These are phyloP conservation scores for Troglohyphantes excavatus DNA, from an alignment of 2,888 invertebrate genomes.

Conservation along the genomic window DNA sequence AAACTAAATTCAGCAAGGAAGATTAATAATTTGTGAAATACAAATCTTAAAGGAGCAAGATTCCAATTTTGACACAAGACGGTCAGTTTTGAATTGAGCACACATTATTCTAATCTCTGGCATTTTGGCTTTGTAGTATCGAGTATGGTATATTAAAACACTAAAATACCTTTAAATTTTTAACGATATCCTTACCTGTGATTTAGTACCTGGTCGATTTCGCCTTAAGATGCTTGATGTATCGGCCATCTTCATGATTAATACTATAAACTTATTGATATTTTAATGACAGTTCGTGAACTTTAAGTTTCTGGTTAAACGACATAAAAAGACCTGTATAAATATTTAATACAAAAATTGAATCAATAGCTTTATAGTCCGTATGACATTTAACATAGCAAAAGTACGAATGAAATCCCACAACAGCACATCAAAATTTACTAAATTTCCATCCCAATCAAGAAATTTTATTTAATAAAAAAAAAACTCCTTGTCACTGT, in stretches of 20 bases:
- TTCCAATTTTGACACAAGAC: neutral
- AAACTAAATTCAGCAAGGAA: too few relatives aligned
- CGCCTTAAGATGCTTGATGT: conserved; percentile 82
- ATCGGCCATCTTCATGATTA: conserved; percentile 80
- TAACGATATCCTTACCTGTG: conserved; percentile 86
- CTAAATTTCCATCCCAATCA: conserved; percentile 33
- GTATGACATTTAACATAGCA: conserved; percentile 13
- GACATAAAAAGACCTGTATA: neutral
- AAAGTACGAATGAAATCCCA: neutral
- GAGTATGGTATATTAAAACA: neutral
- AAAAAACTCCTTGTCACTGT: neutral
- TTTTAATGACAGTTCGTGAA: neutral
- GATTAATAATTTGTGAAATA: too few relatives aligned
- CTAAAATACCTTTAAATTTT: neutral
- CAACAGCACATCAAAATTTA: neutral
- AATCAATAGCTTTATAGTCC: neutral
- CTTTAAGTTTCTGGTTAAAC: conserved; percentile 5
- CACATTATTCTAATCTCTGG: neutral
- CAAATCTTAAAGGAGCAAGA: neutral
- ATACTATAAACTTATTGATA: conserved; percentile 21
- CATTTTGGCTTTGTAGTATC: neutral
- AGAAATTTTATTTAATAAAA: neutral
- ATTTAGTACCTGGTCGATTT: conserved; percentile 95
- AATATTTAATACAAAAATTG: neutral
- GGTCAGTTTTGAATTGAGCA: neutral